Conservation (phyloP, 2,113 vertebrate species). For the Albula glossodonta region DNA sequence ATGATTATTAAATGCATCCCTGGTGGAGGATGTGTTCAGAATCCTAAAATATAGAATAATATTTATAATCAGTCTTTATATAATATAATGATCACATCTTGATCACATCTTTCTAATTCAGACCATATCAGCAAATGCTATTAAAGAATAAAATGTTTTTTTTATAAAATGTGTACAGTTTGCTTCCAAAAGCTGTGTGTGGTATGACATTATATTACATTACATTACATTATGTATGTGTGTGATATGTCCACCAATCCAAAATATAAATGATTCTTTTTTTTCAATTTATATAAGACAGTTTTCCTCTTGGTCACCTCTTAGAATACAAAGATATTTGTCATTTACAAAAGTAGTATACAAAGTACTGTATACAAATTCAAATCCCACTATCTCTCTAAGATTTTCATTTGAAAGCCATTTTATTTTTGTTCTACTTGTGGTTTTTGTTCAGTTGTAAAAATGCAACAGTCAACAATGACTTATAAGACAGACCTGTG, state of each 20-base stretch:
- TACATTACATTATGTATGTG: neutral
- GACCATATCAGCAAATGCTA: neutral
- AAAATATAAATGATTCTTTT: too few species aligned
- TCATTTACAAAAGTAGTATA: neutral
- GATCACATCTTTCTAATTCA: neutral
- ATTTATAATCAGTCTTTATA: too few species aligned
- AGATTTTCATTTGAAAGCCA: neutral
- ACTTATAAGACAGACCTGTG: neutral
- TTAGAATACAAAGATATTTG: neutral
- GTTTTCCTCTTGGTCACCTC: too few species aligned
- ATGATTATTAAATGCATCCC: too few species aligned
- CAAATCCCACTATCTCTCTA: neutral
- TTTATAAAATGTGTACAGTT: too few species aligned
- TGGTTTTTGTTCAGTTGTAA: neutral
- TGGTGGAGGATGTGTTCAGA: too few species aligned
- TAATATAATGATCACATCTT: too few species aligned
- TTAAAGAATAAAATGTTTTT: neutral
- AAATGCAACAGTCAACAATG: neutral
- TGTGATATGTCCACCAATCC: neutral
- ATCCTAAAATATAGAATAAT: too few species aligned
- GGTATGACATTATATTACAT: neutral
- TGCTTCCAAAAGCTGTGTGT: too few species aligned
- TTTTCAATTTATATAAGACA: too few species aligned
- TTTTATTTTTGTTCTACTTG: neutral
- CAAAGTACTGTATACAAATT: neutral